A percentile compares a stretch with the other conserved stretches of the same genome.
Evolutionary conservation across 2,113 vertebrate species (phyloP).

Genomic region (Lepus americanus): DNA sequence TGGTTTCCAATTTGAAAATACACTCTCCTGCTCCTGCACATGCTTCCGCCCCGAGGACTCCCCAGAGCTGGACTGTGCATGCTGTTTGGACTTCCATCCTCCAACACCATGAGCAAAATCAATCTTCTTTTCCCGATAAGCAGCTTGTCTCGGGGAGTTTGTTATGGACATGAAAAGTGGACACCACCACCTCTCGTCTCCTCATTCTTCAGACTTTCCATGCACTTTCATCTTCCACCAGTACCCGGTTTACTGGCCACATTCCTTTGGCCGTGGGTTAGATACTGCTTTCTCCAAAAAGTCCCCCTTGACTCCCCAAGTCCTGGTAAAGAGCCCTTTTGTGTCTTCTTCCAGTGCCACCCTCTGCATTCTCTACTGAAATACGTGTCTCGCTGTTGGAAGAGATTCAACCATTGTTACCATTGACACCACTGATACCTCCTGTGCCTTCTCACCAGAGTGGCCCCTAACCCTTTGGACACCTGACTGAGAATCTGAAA

Average conservation of each 20-base stretch:
- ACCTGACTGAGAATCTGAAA: slow-evolving; percentile 8
- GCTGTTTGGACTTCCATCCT: no score
- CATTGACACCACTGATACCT: not conserved
- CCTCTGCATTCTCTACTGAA: not conserved
- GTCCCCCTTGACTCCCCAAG: not conserved
- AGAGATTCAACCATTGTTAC: not conserved
- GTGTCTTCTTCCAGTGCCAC: not conserved
- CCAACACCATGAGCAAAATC: no score
- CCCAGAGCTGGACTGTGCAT: no score
- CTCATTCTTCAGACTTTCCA: not conserved
- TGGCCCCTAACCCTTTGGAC: not conserved
- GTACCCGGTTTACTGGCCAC: not conserved
- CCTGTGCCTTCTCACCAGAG: not conserved
- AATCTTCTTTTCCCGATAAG: no score
- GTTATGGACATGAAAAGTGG: no score
- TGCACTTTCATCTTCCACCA: not conserved
- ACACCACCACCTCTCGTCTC: no score
- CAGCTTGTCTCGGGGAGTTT: no score
- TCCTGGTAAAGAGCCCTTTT: not conserved
- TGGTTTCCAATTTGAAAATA: no score
- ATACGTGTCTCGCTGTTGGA: not conserved
- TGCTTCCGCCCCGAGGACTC: no score
- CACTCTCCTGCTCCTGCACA: no score
- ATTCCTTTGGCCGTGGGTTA: not conserved
- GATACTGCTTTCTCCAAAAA: not conserved